phyloP scores from a whole-genome alignment of 2,797 vertebrate genomes.

The Chaetodon trifasciatus region DNA sequence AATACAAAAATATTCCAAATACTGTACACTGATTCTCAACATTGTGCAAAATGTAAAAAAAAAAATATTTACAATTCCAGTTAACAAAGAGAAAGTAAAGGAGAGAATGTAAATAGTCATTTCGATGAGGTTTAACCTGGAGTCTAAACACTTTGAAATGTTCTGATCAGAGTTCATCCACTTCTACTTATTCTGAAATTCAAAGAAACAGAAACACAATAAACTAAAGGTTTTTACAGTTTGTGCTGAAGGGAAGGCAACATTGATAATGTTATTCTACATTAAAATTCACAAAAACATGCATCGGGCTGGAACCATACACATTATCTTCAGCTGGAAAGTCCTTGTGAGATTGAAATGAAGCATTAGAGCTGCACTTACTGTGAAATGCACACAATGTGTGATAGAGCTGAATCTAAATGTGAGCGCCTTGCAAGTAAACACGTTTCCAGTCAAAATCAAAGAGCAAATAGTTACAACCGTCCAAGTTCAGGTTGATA shows the following conservation, averaged over 20 bases:
- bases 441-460: constrained; percentile 38
- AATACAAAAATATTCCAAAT: constrained; percentile 78
- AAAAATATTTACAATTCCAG: constrained; percentile 68
- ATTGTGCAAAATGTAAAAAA: constrained; percentile 73
- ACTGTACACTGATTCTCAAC: constrained; percentile 76
- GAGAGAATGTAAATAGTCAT: constrained; percentile 20
- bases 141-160: constrained; percentile 36
- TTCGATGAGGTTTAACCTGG: constrained; percentile 22
- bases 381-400: constrained; percentile 9
- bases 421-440: constrained; percentile 14
- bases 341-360: constrained; percentile 46
- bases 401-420: constrained; percentile 15
- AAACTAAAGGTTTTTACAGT: constrained; percentile 35
- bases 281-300: constrained; percentile 36
- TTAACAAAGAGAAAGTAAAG: constrained; percentile 38
- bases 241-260: constrained; percentile 39
- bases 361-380: constrained; percentile 34
- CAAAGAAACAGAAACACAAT: constrained; percentile 14
- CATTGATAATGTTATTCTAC: constrained; percentile 15
- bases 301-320: constrained; percentile 34
- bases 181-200: constrained; percentile 34
- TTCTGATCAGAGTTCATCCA: constrained; percentile 33
- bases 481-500: constrained; percentile 24
- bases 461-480: constrained; percentile 23
- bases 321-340: constrained; percentile 39